phyloP scores from a whole-genome alignment of 2,888 invertebrate species.

The Tetropium fuscum region DNA sequence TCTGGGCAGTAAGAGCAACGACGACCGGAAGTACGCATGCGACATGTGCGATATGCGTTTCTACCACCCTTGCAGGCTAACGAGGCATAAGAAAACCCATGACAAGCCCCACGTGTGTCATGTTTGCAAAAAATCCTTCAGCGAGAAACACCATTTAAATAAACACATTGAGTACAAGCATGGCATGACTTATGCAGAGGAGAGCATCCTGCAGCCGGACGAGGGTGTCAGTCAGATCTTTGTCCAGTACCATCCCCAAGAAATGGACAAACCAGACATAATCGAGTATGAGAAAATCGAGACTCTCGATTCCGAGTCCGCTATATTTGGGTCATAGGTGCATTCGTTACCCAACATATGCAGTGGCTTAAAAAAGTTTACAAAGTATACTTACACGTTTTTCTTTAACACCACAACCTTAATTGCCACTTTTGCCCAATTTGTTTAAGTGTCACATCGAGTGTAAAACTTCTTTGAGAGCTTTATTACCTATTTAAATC shows the following conservation, averaged over 20 bases:
- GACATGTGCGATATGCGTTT: constrained; percentile 57
- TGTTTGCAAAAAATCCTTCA: constrained; percentile 55
- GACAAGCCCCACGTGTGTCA: constrained; percentile 54
- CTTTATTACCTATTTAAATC: no score
- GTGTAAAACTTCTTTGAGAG: no score
- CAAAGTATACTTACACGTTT: no score
- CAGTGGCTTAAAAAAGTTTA: no score
- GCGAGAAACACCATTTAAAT: constrained; percentile 47
- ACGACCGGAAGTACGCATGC: constrained; percentile 57
- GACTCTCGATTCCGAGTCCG: background rate
- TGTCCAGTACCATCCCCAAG: constrained; percentile 14
- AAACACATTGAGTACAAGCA: constrained; percentile 55
- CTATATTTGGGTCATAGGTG: no score
- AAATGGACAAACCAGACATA: background rate
- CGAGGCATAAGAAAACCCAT: constrained; percentile 67
- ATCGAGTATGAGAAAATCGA: constrained; percentile 6
- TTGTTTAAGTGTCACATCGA: no score
- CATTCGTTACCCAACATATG: no score
- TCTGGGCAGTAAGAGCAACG: constrained; percentile 44
- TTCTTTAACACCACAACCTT: no score
- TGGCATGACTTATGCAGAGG: constrained; percentile 20
- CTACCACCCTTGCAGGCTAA: constrained; percentile 64
- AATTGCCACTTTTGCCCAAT: no score
- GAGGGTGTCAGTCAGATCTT: constrained; percentile 23
- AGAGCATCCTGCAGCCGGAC: constrained; percentile 18